A percentile compares a stretch with the other conserved stretches of the same genome.
phyloP scores from a whole-genome alignment of 2,888 invertebrate species.

The Hymenopus coronatus region DNA sequence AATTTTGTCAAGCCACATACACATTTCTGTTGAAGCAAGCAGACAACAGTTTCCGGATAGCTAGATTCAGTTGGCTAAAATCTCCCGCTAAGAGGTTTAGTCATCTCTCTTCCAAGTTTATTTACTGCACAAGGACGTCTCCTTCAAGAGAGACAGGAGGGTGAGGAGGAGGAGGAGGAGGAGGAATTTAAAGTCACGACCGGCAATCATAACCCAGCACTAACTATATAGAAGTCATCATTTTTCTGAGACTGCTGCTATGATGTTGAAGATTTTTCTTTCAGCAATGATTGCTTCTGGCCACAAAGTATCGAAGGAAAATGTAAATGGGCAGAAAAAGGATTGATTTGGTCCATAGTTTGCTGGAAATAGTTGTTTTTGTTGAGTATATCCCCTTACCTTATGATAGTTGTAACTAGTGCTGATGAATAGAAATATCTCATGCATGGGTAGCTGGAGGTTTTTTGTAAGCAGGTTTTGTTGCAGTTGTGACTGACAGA shows the following conservation, averaged over 20 bases:
- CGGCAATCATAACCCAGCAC: neutral
- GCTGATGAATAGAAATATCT: too few relatives aligned
- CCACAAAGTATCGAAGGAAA: neutral
- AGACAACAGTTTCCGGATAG: neutral
- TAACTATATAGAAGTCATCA: neutral
- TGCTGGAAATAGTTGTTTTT: too few relatives aligned
- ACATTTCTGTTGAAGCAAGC: neutral
- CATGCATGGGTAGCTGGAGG: too few relatives aligned
- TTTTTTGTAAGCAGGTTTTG: too few relatives aligned
- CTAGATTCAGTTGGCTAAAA: neutral
- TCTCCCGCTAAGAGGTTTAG: neutral
- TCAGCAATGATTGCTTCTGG: neutral
- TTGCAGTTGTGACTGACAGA: too few relatives aligned
- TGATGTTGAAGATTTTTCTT: neutral
- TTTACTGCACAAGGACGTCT: neutral
- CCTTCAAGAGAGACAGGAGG: neutral
- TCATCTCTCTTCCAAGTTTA: neutral
- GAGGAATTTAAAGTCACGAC: neutral
- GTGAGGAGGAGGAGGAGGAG: too few relatives aligned
- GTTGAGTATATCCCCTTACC: too few relatives aligned
- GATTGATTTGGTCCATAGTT: too few relatives aligned
- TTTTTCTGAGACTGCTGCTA: neutral
- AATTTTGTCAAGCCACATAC: neutral
- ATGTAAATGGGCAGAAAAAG: neutral
- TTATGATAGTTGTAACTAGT: too few relatives aligned